These are phyloP conservation scores for Istiophorus platypterus DNA, from an alignment of 2,113 vertebrate genomes.

Conservation along the genomic window DNA sequence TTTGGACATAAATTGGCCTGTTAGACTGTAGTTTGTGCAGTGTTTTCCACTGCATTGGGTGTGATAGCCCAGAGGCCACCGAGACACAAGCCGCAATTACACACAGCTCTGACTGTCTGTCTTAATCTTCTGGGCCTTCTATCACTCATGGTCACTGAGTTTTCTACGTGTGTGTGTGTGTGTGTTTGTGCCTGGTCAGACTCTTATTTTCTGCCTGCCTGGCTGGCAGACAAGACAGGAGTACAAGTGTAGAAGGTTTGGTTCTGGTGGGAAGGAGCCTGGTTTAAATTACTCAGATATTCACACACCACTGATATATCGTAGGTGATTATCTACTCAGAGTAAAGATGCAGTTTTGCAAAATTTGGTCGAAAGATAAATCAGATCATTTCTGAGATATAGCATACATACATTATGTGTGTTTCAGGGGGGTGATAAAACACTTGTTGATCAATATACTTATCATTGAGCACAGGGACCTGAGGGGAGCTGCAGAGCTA, in stretches of 20 bases:
- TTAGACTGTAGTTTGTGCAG: conserved; percentile 41
- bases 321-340: background rate
- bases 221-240: conserved; percentile 8
- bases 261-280: background rate
- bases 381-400: background rate
- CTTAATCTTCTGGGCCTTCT: conserved; percentile 63
- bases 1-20: conserved; percentile 64
- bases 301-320: background rate
- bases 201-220: conserved; percentile 52
- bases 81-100: conserved; percentile 72
- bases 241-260: conserved; percentile 1
- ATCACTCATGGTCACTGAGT: conserved; percentile 59
- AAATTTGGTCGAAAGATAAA: background rate
- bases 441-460: conserved; percentile 73
- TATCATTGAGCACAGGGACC: conserved; percentile 71
- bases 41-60: conserved; percentile 68
- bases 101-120: conserved; percentile 59
- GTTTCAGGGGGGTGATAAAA: conserved; percentile 67
- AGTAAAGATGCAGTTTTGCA: background rate
- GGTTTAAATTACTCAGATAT: background rate
- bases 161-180: conserved; percentile 29
- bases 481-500: conserved; percentile 49
- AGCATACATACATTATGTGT: conserved; percentile 11
- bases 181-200: conserved; percentile 34
- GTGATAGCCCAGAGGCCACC: conserved; percentile 67